Evolutionary conservation across 1,140 invertebrate species (phyloP).

Genomic region (Catajapyx aquilonaris): DNA sequence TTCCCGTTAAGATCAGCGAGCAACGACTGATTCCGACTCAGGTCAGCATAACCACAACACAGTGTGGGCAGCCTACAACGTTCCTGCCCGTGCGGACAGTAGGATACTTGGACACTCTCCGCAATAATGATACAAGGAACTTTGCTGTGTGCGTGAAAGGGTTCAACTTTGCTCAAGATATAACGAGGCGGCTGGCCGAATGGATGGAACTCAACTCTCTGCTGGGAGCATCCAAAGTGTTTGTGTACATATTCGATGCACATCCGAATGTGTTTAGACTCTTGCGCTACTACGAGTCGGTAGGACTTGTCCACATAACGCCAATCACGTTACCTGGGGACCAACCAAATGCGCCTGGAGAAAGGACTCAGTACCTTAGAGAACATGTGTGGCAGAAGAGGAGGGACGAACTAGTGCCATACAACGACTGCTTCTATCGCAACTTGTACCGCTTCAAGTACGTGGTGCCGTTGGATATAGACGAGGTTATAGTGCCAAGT

Average conservation of each 20-base stretch:
- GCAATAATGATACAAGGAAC: conserved; percentile 7
- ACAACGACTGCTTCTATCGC: conserved; percentile 52
- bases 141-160: conserved; percentile 52
- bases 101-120: neutral
- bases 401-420: conserved; percentile 43
- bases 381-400: conserved; percentile 42
- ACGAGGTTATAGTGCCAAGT: conserved; percentile 47
- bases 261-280: conserved; percentile 27
- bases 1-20: conserved; percentile 6
- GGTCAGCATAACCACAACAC: conserved; percentile 2
- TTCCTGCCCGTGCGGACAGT: conserved; percentile 2
- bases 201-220: conserved; percentile 43
- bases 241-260: conserved; percentile 37
- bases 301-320: conserved; percentile 27
- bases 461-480: conserved; percentile 43
- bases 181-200: conserved; percentile 34
- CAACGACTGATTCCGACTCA: neutral
- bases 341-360: conserved; percentile 19
- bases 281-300: conserved; percentile 28
- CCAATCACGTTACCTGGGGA: conserved; percentile 29
- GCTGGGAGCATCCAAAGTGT: conserved; percentile 38
- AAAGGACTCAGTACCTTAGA: conserved; percentile 18
- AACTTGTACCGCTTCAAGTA: conserved; percentile 36
- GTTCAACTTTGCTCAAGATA: conserved; percentile 36
- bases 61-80: neutral